phyloP scores from a whole-genome alignment of 2,888 invertebrate species.

The Atrina japonica region DNA sequence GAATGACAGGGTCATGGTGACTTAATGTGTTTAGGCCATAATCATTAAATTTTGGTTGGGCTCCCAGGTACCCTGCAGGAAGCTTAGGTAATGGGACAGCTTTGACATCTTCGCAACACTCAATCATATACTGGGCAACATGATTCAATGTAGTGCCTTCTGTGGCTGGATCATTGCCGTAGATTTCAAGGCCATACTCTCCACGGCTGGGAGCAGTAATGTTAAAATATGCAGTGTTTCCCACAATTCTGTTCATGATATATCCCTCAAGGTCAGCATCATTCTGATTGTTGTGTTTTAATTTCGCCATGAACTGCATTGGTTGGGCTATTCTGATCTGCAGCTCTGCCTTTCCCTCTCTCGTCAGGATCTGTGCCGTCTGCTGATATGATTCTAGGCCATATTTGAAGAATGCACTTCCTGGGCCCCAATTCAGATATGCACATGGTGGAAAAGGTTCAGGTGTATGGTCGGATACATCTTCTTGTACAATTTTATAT shows the following conservation, averaged over 20 bases:
- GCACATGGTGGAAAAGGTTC: slow-evolving; percentile 80
- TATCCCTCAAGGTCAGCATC: slow-evolving; percentile 78
- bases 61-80: slow-evolving; percentile 79
- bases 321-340: slow-evolving; percentile 74
- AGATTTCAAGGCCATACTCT: slow-evolving; percentile 80
- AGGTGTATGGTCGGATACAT: slow-evolving; percentile 60
- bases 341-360: slow-evolving; percentile 78
- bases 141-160: slow-evolving; percentile 80
- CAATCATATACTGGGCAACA: slow-evolving; percentile 78
- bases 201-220: slow-evolving; percentile 77
- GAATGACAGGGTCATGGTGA: slow-evolving; percentile 78
- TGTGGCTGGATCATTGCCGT: slow-evolving; percentile 78
- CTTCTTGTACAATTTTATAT: slow-evolving; percentile 78
- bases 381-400: slow-evolving; percentile 76
- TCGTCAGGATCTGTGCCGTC: slow-evolving; percentile 76
- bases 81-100: slow-evolving; percentile 76
- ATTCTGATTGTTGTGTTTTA: slow-evolving; percentile 74
- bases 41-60: slow-evolving; percentile 78
- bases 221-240: slow-evolving; percentile 79
- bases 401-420: slow-evolving; percentile 76
- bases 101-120: slow-evolving; percentile 76
- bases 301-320: slow-evolving; percentile 80
- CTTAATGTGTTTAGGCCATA: slow-evolving; percentile 74
- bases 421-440: slow-evolving; percentile 80
- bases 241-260: slow-evolving; percentile 78